Evolutionary conservation across 2,113 vertebrate species (phyloP).

Genomic region (Heterotilapia buettikoferi): DNA sequence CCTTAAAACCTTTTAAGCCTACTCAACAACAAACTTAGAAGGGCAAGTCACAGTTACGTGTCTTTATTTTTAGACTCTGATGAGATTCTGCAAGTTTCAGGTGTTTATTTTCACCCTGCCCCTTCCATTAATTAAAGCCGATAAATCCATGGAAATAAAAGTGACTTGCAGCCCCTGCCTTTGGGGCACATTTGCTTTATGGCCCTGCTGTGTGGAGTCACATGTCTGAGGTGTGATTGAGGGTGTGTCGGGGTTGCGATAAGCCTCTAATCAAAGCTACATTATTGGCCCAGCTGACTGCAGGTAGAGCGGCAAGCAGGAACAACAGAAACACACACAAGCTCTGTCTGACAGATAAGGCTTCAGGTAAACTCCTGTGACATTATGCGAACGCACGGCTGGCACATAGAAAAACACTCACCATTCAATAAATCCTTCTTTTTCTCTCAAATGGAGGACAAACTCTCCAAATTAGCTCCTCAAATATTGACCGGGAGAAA

Average conservation of each 20-base stretch:
- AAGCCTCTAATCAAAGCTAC: constrained; percentile 46
- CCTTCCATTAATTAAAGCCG: not conserved
- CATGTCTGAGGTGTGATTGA: constrained; percentile 27
- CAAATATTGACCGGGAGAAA: constrained; percentile 76
- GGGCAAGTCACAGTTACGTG: not conserved
- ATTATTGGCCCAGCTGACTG: constrained; percentile 20
- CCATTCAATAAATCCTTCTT: constrained; percentile 36
- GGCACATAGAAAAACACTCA: constrained; percentile 32
- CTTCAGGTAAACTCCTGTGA: constrained; percentile 16
- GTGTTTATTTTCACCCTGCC: not conserved
- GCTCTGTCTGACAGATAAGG: constrained; percentile 41
- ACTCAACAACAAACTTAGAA: not conserved
- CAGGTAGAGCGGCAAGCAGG: not conserved
- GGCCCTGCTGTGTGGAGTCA: constrained; percentile 4
- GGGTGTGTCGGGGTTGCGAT: constrained; percentile 16
- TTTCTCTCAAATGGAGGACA: constrained; percentile 40
- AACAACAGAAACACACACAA: not conserved
- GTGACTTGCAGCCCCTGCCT: not conserved
- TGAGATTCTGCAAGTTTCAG: not conserved
- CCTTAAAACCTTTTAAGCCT: not conserved
- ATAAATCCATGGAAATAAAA: not conserved
- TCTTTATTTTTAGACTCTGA: not conserved
- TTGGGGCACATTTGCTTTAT: constrained; percentile 24
- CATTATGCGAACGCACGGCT: constrained; percentile 49
- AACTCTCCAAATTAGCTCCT: constrained; percentile 74